Conservation (phyloP, 2,797 vertebrate genomes). For the Peromyscus nudipes region DNA sequence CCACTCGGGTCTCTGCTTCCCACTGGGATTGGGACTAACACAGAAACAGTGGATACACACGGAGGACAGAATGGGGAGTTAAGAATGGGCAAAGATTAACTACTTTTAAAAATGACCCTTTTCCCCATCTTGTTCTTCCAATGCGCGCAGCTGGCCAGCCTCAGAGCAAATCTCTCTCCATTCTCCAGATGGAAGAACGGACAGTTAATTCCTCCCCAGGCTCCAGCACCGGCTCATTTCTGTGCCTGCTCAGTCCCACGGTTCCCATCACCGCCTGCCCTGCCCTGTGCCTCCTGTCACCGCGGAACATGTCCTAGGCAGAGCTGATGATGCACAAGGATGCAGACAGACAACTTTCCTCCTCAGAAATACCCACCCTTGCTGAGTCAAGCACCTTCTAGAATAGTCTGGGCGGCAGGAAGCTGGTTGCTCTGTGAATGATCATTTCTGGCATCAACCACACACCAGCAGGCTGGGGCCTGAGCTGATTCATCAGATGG, state of each 20-base stretch:
- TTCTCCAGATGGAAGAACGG: background rate
- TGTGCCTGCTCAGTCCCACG: background rate
- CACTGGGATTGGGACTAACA: accelerated
- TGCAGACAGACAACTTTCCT: background rate
- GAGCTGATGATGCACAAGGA: background rate
- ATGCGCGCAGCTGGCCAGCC: constrained; percentile 31
- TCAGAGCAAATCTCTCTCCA: constrained; percentile 41
- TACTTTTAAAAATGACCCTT: background rate
- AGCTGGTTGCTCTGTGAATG: background rate
- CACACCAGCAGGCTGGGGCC: constrained; percentile 27
- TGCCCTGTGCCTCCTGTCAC: background rate
- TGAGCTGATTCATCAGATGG: background rate
- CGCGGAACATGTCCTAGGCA: background rate
- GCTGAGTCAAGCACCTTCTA: background rate
- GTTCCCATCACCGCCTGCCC: background rate
- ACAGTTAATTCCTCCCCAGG: background rate
- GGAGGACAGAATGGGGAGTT: background rate
- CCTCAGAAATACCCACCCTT: background rate
- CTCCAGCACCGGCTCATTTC: background rate
- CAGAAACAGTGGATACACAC: accelerated
- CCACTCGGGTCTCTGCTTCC: background rate
- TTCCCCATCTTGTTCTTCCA: background rate
- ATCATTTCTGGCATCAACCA: constrained; percentile 23
- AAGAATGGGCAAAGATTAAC: background rate
- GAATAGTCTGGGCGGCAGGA: background rate